These are phyloP conservation scores for Choreutis nemorana DNA, from an alignment of 2,888 invertebrate genomes.

Conservation along the genomic window DNA sequence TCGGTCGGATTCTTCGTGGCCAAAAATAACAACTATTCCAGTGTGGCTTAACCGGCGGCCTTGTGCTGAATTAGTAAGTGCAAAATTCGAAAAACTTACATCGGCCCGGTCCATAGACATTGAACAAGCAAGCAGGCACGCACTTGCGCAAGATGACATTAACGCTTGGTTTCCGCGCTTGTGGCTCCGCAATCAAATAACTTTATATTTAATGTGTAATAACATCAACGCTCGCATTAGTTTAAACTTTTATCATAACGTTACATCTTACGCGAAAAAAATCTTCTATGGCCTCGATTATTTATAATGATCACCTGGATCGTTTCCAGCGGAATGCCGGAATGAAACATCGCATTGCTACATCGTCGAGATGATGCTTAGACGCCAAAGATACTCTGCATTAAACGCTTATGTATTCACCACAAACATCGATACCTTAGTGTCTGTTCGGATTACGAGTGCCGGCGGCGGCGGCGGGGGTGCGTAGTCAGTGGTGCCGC, in stretches of 20 bases:
- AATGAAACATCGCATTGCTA: constrained; percentile 24
- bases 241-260: too few relatives aligned
- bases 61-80: constrained; percentile 30
- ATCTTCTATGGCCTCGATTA: background rate
- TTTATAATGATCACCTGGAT: constrained; percentile 44
- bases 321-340: constrained; percentile 43
- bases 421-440: constrained; percentile 58
- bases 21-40: constrained; percentile 21
- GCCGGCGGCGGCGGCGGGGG: constrained; percentile 35
- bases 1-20: constrained; percentile 13
- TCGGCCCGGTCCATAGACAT: too few relatives aligned
- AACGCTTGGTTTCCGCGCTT: constrained; percentile 6
- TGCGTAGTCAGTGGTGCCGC: constrained; percentile 45
- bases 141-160: constrained; percentile 10
- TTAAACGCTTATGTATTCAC: constrained; percentile 33
- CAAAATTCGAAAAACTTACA: too few relatives aligned
- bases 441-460: constrained; percentile 51
- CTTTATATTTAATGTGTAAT: constrained; percentile 4
- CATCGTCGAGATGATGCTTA: constrained; percentile 19
- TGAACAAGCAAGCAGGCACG: constrained; percentile 4
- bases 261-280: constrained; percentile 1
- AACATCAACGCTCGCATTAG: constrained; percentile 4
- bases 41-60: constrained; percentile 22
- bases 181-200: constrained; percentile 8
- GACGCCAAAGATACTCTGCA: constrained; percentile 26